Evolutionary conservation across 2,797 vertebrate genomes (phyloP).

Genomic region (Hydrophis major): DNA sequence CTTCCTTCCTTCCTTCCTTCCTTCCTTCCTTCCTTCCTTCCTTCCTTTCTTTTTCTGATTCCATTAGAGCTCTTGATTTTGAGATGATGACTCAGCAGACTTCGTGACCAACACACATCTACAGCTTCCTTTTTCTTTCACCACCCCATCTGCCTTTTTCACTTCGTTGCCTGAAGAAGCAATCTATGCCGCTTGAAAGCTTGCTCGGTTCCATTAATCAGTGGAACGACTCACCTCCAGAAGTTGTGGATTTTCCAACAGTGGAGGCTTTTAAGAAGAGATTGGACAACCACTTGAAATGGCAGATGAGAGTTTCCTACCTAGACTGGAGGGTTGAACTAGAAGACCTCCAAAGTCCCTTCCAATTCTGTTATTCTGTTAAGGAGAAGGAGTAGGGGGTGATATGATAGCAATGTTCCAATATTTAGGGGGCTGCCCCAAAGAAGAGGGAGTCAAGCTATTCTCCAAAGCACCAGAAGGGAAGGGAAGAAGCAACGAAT

Average conservation of each 20-base stretch:
- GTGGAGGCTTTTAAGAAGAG: not conserved
- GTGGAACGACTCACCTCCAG: not conserved
- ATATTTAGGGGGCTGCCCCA: not conserved
- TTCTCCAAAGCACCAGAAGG: not conserved
- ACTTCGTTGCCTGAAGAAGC: not conserved
- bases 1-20: too few species aligned
- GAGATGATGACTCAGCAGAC: not conserved
- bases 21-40: too few species aligned
- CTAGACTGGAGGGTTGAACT: not conserved
- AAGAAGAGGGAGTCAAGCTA: accelerated
- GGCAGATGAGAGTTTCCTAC: not conserved
- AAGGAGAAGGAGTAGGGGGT: not conserved
- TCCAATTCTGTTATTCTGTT: not conserved
- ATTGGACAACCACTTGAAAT: not conserved
- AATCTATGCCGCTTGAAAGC: not conserved
- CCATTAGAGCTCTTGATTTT: not conserved
- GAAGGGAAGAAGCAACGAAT: too few species aligned
- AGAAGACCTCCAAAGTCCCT: not conserved
- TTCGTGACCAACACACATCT: not conserved
- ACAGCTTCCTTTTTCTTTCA: not conserved
- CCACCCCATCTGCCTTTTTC: not conserved
- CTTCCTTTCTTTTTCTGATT: not conserved
- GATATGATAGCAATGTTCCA: not conserved
- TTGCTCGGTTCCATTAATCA: not conserved
- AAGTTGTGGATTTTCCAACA: not conserved